phyloP scores from a whole-genome alignment of 1,140 invertebrate species.

The Ceratina japonica region DNA sequence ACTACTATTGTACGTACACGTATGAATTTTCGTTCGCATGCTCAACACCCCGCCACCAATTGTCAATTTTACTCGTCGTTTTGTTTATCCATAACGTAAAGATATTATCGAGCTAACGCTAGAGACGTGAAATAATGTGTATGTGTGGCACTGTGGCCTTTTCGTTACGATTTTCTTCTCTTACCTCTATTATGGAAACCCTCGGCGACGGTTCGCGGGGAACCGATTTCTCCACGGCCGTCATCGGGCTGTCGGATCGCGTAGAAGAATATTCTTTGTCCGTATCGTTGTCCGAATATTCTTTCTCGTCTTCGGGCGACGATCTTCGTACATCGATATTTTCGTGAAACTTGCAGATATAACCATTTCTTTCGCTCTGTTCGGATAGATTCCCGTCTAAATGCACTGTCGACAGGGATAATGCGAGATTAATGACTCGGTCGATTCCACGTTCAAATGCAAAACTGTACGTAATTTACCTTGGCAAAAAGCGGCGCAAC shows the following conservation, averaged over 20 bases:
- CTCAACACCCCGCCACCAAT: slow-evolving; percentile 53
- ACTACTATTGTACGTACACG: neutral
- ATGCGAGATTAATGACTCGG: neutral
- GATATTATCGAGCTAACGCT: slow-evolving; percentile 24
- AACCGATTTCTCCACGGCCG: slow-evolving; percentile 59
- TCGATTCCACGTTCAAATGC: neutral
- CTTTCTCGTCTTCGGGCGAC: slow-evolving; percentile 61
- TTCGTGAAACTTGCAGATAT: slow-evolving; percentile 67
- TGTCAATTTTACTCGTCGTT: slow-evolving; percentile 14
- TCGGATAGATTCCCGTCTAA: slow-evolving; percentile 68
- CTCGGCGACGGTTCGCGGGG: slow-evolving; percentile 67
- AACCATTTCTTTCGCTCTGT: slow-evolving; percentile 56
- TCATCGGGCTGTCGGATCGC: slow-evolving; percentile 60
- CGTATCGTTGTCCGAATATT: slow-evolving; percentile 66
- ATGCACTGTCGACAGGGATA: slow-evolving; percentile 56
- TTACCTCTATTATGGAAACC: slow-evolving; percentile 74
- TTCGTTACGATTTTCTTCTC: slow-evolving; percentile 55
- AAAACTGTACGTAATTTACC: slow-evolving; percentile 55
- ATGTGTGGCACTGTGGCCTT: slow-evolving; percentile 13
- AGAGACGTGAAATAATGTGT: slow-evolving; percentile 14
- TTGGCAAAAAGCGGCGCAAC: slow-evolving; percentile 72
- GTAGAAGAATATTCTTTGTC: slow-evolving; percentile 68
- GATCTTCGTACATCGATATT: slow-evolving; percentile 57
- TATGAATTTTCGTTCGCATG: slow-evolving; percentile 18
- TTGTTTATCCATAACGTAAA: slow-evolving; percentile 29